Evolutionary conservation across 2,888 invertebrate genomes (phyloP), one percentile per base, ranked within the genome.

Genomic region (Esperia sulphurella): DNA sequence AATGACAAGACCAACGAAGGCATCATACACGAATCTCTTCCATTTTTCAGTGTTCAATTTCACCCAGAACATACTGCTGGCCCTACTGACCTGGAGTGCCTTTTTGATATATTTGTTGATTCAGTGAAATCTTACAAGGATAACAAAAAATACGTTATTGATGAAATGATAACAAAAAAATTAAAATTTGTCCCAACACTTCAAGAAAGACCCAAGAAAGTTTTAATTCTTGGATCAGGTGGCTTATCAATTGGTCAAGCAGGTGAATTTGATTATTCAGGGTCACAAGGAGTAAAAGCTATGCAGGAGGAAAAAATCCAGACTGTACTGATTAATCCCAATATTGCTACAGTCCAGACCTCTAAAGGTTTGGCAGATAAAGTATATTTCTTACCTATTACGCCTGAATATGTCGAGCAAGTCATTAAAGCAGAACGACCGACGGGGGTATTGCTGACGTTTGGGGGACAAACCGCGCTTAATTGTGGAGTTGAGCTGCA

Each of bases 331-430:
- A 98, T 99, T 49, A 99, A 99, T 85, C 99, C 99, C 0, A 99
- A 99, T 71, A 98, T 99, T 60, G 99, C 99, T 1, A 99, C 99
- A 0, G 99, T 99, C 0, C 99, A 99, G 89, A 99, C 99, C 0
- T 98, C 98, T 0, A 98, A 98, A 83, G 99, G 98, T 1, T 91
- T 99, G 77, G 98, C 99, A 0, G 99, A 99, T 77, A 98, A 98
- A 90, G 98, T 98, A 6, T 99, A 99, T 79, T 99, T 99, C 75
- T 84, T 99, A 38, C 99, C 99, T 0, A 93, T 99, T 14, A 97
- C 96, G 2, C 94, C 96, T 0, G 95, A 97, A 70, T 99, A 98
- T 79, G 99, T 99, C 1, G 96, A 97, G 69, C 97, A 99, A 92
- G 98, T 99, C 0, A 99, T 99, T 48, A 94, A 95, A 79, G 95